These are phyloP conservation scores for Carterocephalus palaemon DNA, from an alignment of 2,888 invertebrate genomes.

Conservation along the genomic window DNA sequence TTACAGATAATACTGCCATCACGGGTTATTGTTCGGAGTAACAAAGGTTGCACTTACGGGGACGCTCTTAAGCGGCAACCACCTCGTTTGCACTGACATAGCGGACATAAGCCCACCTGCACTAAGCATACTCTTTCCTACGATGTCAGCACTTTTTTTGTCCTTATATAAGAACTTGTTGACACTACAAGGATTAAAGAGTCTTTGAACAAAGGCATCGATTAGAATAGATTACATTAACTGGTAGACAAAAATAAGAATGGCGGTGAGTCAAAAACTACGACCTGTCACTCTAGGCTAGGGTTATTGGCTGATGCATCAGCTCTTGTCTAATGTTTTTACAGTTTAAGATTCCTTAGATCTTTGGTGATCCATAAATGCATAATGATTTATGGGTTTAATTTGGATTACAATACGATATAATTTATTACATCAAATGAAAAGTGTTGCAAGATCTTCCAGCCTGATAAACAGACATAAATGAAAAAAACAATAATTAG, in stretches of 20 bases:
- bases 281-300: too few species aligned
- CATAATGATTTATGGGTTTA: too few species aligned
- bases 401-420: too few species aligned
- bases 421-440: too few species aligned
- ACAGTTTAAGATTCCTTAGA: too few species aligned
- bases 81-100: conserved; percentile 56
- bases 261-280: not conserved
- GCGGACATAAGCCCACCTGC: conserved; percentile 48
- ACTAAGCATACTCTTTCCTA: conserved; percentile 46
- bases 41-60: conserved; percentile 61
- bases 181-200: conserved; percentile 11
- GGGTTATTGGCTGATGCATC: too few species aligned
- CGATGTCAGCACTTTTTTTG: conserved; percentile 27
- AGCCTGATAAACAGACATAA: too few species aligned
- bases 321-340: too few species aligned
- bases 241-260: not conserved
- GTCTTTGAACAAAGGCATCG: not conserved
- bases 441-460: too few species aligned
- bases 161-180: conserved; percentile 11
- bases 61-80: conserved; percentile 61
- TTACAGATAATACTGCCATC: conserved; percentile 57
- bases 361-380: too few species aligned
- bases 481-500: too few species aligned
- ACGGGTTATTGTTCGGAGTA: conserved; percentile 60
- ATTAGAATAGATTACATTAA: conserved; percentile 16